Percentiles rank a stretch among this genome's conserved stretches.
phyloP scores from a whole-genome alignment of 2,113 vertebrate species.

The Grammomys dolichurus region DNA sequence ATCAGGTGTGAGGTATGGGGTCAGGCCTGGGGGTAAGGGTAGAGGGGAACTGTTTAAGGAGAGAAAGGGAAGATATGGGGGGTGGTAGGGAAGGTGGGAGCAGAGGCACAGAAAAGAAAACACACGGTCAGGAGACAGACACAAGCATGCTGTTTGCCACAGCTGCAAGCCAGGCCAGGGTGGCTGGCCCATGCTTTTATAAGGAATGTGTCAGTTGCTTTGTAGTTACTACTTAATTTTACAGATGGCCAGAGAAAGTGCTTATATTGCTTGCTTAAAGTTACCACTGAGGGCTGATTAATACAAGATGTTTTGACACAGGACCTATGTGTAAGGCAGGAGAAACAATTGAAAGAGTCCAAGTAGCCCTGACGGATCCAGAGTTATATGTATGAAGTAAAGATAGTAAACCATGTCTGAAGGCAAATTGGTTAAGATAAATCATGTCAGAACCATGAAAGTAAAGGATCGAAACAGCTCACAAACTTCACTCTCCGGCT shows the following conservation, averaged over 20 bases:
- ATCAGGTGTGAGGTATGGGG: conserved; percentile 76
- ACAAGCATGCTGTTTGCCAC: conserved; percentile 51
- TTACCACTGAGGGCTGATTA: conserved; percentile 73
- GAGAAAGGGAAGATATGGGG: conserved; percentile 32
- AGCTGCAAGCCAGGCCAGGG: conserved; percentile 70
- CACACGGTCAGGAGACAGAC: conserved; percentile 38
- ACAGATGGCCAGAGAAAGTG: conserved; percentile 79
- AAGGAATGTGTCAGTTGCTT: conserved; percentile 74
- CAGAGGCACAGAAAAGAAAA: conserved; percentile 71
- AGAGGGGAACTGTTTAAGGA: neutral
- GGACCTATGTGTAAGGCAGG: conserved; percentile 31
- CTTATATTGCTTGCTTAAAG: conserved; percentile 73
- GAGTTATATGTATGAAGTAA: conserved; percentile 66
- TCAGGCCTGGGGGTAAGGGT: conserved; percentile 42
- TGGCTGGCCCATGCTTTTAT: conserved; percentile 56
- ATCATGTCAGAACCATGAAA: conserved; percentile 78
- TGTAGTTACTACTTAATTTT: conserved; percentile 78
- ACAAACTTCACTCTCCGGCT: conserved; percentile 56
- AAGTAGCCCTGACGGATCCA: conserved; percentile 47
- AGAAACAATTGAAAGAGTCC: conserved; percentile 42
- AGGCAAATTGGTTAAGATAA: conserved; percentile 77
- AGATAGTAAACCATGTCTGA: conserved; percentile 62
- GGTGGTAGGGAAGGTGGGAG: conserved; percentile 36
- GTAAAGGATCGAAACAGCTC: conserved; percentile 64
- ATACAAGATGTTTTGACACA: conserved; percentile 74